Percentiles rank a stretch among this genome's conserved stretches.
Evolutionary conservation across 2,797 vertebrate species (phyloP).

Genomic region (Sebastes miniatus): DNA sequence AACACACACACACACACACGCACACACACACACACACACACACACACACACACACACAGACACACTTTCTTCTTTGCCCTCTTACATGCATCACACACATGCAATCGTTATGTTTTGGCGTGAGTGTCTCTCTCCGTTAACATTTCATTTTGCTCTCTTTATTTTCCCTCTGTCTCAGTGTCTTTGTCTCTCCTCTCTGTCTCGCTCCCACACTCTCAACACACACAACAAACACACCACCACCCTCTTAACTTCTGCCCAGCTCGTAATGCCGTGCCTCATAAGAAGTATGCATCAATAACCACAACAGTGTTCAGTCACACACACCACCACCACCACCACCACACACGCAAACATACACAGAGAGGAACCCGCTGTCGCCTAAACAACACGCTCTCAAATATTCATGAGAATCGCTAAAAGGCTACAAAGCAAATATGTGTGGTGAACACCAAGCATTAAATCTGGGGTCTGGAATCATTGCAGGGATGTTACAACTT

Average conservation of each 20-base stretch:
- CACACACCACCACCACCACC: neutral
- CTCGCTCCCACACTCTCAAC: slow-evolving; percentile 64
- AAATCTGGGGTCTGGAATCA: slow-evolving; percentile 64
- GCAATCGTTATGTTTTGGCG: slow-evolving; percentile 15
- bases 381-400: slow-evolving; percentile 68
- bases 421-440: slow-evolving; percentile 78
- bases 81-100: slow-evolving; percentile 17
- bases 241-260: slow-evolving; percentile 74
- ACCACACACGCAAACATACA: slow-evolving; percentile 57
- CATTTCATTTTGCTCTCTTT: slow-evolving; percentile 45
- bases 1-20: neutral
- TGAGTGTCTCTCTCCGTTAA: slow-evolving; percentile 34
- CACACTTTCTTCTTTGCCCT: neutral
- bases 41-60: neutral
- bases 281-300: slow-evolving; percentile 73
- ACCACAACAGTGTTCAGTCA: slow-evolving; percentile 65
- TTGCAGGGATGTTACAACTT: slow-evolving; percentile 64
- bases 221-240: slow-evolving; percentile 76
- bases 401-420: slow-evolving; percentile 67
- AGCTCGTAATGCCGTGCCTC: slow-evolving; percentile 67
- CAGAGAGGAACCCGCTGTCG: slow-evolving; percentile 67
- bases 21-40: neutral
- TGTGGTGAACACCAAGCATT: slow-evolving; percentile 71
- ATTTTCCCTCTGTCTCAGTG: slow-evolving; percentile 18
- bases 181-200: slow-evolving; percentile 64